These are phyloP conservation scores for Phanerotoma sp. DNA, from an alignment of 2,888 invertebrate species.

Conservation along the genomic window DNA sequence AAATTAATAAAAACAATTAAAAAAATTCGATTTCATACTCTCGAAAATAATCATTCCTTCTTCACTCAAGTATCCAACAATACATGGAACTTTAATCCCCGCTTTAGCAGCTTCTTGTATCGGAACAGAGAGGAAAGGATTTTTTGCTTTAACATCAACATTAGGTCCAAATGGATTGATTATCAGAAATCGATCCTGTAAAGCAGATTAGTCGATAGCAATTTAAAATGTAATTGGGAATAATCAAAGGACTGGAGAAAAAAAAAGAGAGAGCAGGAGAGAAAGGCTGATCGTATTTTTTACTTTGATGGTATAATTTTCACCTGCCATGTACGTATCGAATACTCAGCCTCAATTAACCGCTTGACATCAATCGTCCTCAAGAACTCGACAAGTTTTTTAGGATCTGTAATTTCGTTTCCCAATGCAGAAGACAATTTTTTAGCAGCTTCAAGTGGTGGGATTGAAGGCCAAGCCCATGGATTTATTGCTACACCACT, in stretches of 20 bases:
- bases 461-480: constrained; percentile 33
- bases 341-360: background rate
- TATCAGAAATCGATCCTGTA: constrained; percentile 29
- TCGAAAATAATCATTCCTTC: constrained; percentile 37
- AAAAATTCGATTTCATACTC: constrained; percentile 14
- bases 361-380: background rate
- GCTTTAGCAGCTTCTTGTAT: constrained; percentile 20
- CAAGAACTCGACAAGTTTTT: background rate
- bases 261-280: no score
- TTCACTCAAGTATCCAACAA: constrained; percentile 41
- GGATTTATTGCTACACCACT: constrained; percentile 43
- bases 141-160: constrained; percentile 37
- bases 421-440: constrained; percentile 39
- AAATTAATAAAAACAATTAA: background rate
- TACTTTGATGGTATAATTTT: background rate
- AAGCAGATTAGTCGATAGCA: constrained; percentile 3
- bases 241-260: background rate
- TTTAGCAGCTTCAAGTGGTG: constrained; percentile 33
- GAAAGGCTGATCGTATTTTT: no score
- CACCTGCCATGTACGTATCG: background rate
- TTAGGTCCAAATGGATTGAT: constrained; percentile 35
- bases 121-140: constrained; percentile 40
- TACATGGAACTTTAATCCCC: constrained; percentile 41
- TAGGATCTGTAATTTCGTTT: constrained; percentile 20
- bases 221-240: background rate